These are phyloP conservation scores for Myathropa florea DNA, from an alignment of 2,888 invertebrate genomes.

Conservation along the genomic window DNA sequence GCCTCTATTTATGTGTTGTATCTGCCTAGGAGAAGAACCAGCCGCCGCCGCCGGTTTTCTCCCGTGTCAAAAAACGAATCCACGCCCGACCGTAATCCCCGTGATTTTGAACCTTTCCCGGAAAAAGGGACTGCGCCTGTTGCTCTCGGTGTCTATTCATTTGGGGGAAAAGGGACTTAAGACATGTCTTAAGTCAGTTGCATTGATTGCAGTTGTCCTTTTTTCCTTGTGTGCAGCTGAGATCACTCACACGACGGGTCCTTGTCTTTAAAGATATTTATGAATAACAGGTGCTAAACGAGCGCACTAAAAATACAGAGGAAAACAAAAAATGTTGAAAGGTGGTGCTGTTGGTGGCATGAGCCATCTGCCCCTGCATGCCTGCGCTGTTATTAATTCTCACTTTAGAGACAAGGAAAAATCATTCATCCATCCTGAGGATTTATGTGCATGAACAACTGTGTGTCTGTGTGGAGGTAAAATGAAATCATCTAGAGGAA, in stretches of 20 bases:
- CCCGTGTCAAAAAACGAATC: constrained; percentile 44
- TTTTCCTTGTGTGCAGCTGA: constrained; percentile 21
- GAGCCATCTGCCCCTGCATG: constrained; percentile 60
- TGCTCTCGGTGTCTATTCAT: background rate
- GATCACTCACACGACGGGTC: constrained; percentile 35
- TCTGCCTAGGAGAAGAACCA: background rate
- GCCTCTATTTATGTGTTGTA: background rate
- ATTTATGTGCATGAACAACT: background rate
- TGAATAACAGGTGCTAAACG: constrained; percentile 64
- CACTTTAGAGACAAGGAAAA: constrained; percentile 16
- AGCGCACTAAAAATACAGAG: background rate
- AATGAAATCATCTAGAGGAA: constrained; percentile 25
- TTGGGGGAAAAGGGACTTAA: background rate
- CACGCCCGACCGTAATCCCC: constrained; percentile 37
- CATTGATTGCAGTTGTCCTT: constrained; percentile 7
- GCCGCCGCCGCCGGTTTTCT: background rate
- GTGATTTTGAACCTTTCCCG: constrained; percentile 35
- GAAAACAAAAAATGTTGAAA: background rate
- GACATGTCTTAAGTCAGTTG: constrained; percentile 39
- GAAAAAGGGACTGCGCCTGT: constrained; percentile 46
- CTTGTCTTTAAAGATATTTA: constrained; percentile 39
- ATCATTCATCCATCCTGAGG: background rate
- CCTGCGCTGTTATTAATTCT: constrained; percentile 53
- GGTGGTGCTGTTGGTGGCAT: constrained; percentile 33
- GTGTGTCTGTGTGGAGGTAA: background rate